Conservation (phyloP, 2,797 vertebrate species). For the Anabacerthia variegaticeps region DNA sequence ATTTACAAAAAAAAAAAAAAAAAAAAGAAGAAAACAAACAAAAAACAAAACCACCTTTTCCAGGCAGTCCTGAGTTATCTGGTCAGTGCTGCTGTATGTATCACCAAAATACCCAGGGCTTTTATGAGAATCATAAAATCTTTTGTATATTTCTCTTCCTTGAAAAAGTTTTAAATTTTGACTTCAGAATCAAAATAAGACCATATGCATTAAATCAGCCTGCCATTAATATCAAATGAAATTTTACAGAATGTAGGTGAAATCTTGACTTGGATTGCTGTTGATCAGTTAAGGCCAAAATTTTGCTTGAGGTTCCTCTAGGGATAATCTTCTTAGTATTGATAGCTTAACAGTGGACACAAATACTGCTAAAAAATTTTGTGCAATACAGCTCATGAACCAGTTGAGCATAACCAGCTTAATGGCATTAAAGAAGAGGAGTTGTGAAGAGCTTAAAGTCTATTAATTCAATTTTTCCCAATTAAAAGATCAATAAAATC, state of each 20-base stretch:
- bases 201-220: not conserved
- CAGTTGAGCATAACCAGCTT: not conserved
- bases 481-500: not conserved
- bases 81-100: not conserved
- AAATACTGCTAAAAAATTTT: not conserved
- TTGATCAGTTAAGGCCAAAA: not conserved
- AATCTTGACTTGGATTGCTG: not conserved
- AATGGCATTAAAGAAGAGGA: not conserved
- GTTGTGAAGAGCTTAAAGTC: not conserved
- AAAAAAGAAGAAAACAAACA: not conserved
- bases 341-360: not conserved
- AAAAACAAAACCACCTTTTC: not conserved
- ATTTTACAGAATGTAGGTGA: not conserved
- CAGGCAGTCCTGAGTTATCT: not conserved
- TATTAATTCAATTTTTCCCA: not conserved
- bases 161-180: not conserved
- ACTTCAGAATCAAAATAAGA: not conserved
- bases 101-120: not conserved
- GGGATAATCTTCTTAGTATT: not conserved
- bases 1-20: too few species aligned
- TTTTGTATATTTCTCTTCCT: not conserved
- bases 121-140: not conserved
- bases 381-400: not conserved
- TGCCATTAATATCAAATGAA: not conserved
- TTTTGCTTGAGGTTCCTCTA: not conserved